phyloP scores from a whole-genome alignment of 2,888 invertebrate genomes.

The Clivina fossor region DNA sequence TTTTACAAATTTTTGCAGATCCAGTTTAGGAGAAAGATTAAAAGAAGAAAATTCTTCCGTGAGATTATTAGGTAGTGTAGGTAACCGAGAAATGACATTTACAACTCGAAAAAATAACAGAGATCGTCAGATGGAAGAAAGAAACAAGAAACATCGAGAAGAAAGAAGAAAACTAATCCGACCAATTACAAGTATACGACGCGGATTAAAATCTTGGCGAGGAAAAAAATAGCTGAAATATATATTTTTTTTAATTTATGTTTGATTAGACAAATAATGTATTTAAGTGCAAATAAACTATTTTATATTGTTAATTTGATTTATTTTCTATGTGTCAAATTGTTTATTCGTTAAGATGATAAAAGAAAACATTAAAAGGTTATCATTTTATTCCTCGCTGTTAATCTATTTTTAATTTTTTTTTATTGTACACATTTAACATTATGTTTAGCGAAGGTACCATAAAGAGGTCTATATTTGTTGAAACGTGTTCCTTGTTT shows the following conservation, averaged over 20 bases:
- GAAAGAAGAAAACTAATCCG: conserved; percentile 69
- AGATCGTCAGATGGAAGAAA: conserved; percentile 60
- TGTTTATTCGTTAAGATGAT: conserved; percentile 9
- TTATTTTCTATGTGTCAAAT: conserved; percentile 11
- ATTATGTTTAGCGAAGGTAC: conserved; percentile 2
- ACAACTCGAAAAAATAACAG: conserved; percentile 61
- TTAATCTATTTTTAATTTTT: conserved; percentile 10
- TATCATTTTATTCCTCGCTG: conserved; percentile 21
- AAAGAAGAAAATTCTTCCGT: conserved; percentile 59
- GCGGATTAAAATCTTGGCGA: conserved; percentile 21
- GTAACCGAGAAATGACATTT: conserved; percentile 82
- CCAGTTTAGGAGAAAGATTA: conserved; percentile 74
- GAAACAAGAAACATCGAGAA: conserved; percentile 66
- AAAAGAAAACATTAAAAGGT: conserved; percentile 24
- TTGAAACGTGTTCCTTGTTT: too few species aligned
- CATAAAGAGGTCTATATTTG: conserved; percentile 4
- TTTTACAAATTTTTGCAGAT: conserved; percentile 61
- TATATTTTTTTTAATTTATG: too few species aligned
- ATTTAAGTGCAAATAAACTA: conserved; percentile 36
- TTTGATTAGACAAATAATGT: conserved; percentile 41
- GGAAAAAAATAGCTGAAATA: conserved; percentile 37
- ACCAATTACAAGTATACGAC: conserved; percentile 54
- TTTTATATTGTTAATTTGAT: conserved; percentile 21
- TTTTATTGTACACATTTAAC: conserved; percentile 6
- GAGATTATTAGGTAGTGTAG: conserved; percentile 61